Conservation (phyloP, 2,888 invertebrate species). For the Amiota mariae region DNA sequence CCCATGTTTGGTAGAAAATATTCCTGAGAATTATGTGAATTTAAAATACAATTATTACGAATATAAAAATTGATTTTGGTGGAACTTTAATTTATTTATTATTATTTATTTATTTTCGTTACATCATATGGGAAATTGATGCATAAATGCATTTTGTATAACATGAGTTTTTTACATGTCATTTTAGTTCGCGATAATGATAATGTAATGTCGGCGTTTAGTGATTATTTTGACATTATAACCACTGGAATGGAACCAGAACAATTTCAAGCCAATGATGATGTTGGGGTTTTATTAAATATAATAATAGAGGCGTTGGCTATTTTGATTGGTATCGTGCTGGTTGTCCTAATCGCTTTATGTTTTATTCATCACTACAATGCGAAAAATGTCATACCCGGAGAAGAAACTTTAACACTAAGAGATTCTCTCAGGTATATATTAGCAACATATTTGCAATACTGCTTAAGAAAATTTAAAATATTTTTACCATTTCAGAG, state of each 20-base stretch:
- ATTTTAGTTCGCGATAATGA: constrained; percentile 64
- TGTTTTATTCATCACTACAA: constrained; percentile 80
- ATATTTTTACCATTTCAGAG: constrained; percentile 52
- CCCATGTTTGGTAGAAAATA: too few species aligned
- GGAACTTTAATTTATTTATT: too few species aligned
- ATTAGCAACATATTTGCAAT: neutral
- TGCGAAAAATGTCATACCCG: constrained; percentile 78
- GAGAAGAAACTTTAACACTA: constrained; percentile 81
- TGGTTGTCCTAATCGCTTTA: constrained; percentile 78
- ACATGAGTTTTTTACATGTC: neutral
- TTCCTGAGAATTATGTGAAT: too few species aligned
- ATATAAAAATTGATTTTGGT: too few species aligned
- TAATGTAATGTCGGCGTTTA: constrained; percentile 79
- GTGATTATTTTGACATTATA: constrained; percentile 83
- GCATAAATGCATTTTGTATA: too few species aligned
- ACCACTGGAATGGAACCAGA: constrained; percentile 79
- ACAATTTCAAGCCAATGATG: constrained; percentile 71
- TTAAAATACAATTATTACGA: too few species aligned
- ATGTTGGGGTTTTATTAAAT: constrained; percentile 75
- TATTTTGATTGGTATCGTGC: constrained; percentile 78
- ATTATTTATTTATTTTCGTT: too few species aligned
- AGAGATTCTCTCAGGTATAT: constrained; percentile 79
- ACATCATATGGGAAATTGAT: too few species aligned
- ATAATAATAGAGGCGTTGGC: constrained; percentile 81
- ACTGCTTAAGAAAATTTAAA: neutral